Base-by-base conservation (phyloP, 2,113 vertebrate species). In the Cebidichthys violaceus region DNA sequence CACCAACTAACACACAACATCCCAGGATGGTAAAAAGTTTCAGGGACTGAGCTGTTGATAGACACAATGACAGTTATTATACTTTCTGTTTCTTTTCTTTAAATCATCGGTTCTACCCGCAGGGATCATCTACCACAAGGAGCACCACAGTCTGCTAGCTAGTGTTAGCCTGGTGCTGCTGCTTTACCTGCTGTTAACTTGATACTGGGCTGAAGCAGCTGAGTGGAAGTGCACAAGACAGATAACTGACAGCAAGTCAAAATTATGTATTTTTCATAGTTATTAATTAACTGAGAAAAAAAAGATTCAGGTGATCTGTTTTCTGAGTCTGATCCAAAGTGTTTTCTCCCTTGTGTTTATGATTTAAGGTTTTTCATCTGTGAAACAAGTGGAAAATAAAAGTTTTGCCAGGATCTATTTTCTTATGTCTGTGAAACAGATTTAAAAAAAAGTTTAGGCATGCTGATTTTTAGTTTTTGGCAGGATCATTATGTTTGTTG, bases 111-210 rank as follows among this genome's bases (percentile, higher is more conserved):
- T 22, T 55, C 57, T 61, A 79, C 37, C 27, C 20, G 14, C 52
- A 62, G 78, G 67, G 69, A 37, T 68, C 61, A n/a, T 75, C 88
- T 92, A 94, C 17, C 70, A 90, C 83, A 66, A 5, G 47, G 60
- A 69, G 57, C 79, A 78, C 22, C 79, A 89, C 79, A 66, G 74
- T 27, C 70, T 39, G 62, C 14, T 20, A 22, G 69, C 64, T 83
- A 79, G n/a, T 0, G 75, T 43, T 31, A 57, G 39, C 70, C 79
- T 27, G 75, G 20, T 35, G 70, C 70, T 59, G 72, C 81, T 84
- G 85, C 41, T 84, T 96, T 95, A 96, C 94, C 95, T 95, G 94
- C 76, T 85, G 91, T 11, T 94, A 92, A 89, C 81, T 91, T 93
- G 91, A 91, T 68, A 86, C 85, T 93, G 75, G 57, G 22, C 78